Evolutionary conservation across 1,140 invertebrate genomes (phyloP), one percentile per base, ranked within the genome.

Genomic region (Aphaenogaster rudis): DNA sequence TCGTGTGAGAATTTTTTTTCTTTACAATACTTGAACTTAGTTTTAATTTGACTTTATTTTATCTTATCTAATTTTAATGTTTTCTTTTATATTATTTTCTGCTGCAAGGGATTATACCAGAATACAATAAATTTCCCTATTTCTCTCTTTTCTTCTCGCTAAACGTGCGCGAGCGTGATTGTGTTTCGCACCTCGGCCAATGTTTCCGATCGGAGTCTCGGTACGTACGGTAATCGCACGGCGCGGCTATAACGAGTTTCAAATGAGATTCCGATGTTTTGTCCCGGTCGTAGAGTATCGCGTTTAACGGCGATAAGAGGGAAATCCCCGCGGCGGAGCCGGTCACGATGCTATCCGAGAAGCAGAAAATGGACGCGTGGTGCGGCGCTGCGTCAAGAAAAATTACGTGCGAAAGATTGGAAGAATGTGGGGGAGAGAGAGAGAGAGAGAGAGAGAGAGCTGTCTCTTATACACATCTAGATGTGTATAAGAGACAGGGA

Each of bases 261-360:
- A 90, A 90, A 88, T 72, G 86, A 90, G 86, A 88, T 90, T 91
- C 90, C 90, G 63, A 88, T 90, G 89, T 66, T 86, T 88, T 76
- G 71, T 42, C 36, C 28, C 86, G 71, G 64, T 90, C 89, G 64
- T 81, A 86, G 89, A 81, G 77, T 90, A 91, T 90, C 86, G 89
- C 88, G 71, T 90, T 90, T 90, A 90, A 88, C 89, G 72, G 61
- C 86, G 89, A 91, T 91, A 92, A 87, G 87, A 88, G 90, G 76
- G 76, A 90, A 92, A 88, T 87, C 50, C 52, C 69, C 54, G 61
- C 61, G 69, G 21, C 52, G 84, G 74, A 86, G 69, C 90, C 13
- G 78, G 91, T 90, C 86, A 93, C 90, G 88, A 89, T 69, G 79
- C 72, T 66, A 50, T 67, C 66, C 76, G 54, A 66, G 54, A 79